Conservation (phyloP, 2,888 invertebrate species). For the Mellilla xanthometata region DNA sequence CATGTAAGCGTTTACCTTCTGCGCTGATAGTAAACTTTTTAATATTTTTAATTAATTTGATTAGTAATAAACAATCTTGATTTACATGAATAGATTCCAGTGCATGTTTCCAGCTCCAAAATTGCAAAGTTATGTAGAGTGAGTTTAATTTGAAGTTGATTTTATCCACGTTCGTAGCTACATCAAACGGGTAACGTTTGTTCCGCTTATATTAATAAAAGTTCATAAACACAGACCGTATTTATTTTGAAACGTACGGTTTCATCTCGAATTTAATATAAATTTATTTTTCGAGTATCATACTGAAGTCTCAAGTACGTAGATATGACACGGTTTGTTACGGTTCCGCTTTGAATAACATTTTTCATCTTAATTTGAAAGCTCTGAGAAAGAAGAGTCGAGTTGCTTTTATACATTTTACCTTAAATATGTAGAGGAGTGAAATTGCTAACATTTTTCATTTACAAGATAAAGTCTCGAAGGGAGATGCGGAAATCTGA, state of each 20-base stretch:
- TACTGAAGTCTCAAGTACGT: conserved; percentile 12
- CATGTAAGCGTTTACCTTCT: no score
- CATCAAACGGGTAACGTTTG: conserved; percentile 6
- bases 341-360: conserved; percentile 28
- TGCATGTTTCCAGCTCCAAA: background rate
- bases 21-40: no score
- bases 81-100: no score
- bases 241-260: conserved; percentile 17
- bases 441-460: conserved; percentile 16
- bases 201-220: conserved; percentile 12
- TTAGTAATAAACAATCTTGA: no score
- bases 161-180: conserved; percentile 7
- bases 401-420: conserved; percentile 14
- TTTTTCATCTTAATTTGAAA: conserved; percentile 31
- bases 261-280: conserved; percentile 21
- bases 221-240: conserved; percentile 13
- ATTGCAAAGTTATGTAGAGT: background rate
- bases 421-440: conserved; percentile 19
- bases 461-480: conserved; percentile 14
- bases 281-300: conserved; percentile 23
- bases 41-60: no score
- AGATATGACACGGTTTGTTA: conserved; percentile 25
- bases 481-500: conserved; percentile 6
- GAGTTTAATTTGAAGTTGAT: conserved; percentile 2
- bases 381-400: conserved; percentile 18